Base-by-base conservation (phyloP, 2,888 invertebrate species). In the Syrphus vitripennis region DNA sequence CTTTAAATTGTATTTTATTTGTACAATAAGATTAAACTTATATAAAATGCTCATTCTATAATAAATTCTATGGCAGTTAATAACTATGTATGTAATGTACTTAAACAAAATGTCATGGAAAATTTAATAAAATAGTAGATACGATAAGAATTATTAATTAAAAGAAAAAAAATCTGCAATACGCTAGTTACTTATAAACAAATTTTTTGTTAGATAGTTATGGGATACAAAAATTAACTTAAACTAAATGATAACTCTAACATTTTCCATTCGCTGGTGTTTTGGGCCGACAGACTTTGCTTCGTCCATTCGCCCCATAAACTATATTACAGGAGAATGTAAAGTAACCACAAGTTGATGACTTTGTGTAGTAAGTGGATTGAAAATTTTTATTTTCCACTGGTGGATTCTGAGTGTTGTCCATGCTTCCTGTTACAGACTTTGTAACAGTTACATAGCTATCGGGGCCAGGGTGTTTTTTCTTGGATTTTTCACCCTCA, bases 291-390 rank as follows among this genome's bases (percentile, higher is more conserved):
- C 97, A 97, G 75, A 97, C 95, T 92, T 96, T 97, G 88, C 95
- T 96, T 88, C 95, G 94, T 14, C 96, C 96, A 90, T 96, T 96
- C 0, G 95, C 94, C 12, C 96, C 95, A 89, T 95, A 95, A 0
- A 96, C 96, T 90, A 96, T 95, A 65, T 96, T 96, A 90, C 97
- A 97, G 0, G 96, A 95, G 91, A 97, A 97, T 1, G 97, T 97
- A 88, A 97, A 97, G 90, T 97, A 97, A 9, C 97, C 97, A 90
- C 97, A 97, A 1, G 96, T 97, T 2, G 97, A 97, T 9, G 97
- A 96, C 91, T 97, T 97, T 0, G 97, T 96, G 89, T 96, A 97
- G 92, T 96, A 97, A 0, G 96, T 95, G 88, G 96, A 96, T 1
- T 96, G 95, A 90, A 95, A 95, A 92, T 95, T 95, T 90, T 96